Percentiles rank a stretch among this genome's conserved stretches.
Evolutionary conservation across 1,140 invertebrate species (phyloP).

Genomic region (Mactra quadrangularis): DNA sequence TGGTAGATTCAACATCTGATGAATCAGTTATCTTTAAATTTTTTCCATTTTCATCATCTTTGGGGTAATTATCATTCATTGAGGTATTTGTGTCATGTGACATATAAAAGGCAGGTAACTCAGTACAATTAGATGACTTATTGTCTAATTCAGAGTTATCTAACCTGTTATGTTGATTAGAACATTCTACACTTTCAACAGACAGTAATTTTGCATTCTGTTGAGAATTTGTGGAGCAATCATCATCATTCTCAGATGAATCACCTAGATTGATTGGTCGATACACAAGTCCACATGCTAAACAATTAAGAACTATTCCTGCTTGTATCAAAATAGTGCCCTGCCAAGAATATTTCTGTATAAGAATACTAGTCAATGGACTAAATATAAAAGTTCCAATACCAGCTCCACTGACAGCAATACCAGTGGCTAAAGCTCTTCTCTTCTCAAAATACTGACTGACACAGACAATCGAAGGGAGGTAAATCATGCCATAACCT

Average conservation of each 20-base stretch:
- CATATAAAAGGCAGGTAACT: too few species aligned
- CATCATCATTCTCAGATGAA: not conserved
- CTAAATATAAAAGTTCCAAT: conserved; percentile 92
- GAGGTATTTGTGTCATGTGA: too few species aligned
- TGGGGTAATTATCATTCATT: too few species aligned
- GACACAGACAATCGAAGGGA: conserved; percentile 50
- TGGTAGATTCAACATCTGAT: too few species aligned
- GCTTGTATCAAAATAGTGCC: conserved; percentile 87
- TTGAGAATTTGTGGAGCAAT: too few species aligned
- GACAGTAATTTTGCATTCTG: too few species aligned
- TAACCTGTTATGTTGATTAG: too few species aligned
- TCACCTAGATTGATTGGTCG: not conserved
- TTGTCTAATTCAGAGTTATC: too few species aligned
- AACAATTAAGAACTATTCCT: conserved; percentile 92
- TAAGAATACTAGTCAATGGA: conserved; percentile 86
- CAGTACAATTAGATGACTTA: too few species aligned
- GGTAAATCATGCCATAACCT: conserved; percentile 50
- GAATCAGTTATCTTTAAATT: too few species aligned
- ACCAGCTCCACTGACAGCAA: conserved; percentile 97
- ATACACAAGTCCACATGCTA: conserved; percentile 33
- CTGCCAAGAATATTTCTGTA: conserved; percentile 89
- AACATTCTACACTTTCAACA: too few species aligned
- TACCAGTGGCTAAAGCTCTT: conserved; percentile 96
- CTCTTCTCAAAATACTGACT: conserved; percentile 98
- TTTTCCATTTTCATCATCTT: too few species aligned